Conservation (phyloP, 1,140 invertebrate genomes). For the Drosophila chauvacae region DNA sequence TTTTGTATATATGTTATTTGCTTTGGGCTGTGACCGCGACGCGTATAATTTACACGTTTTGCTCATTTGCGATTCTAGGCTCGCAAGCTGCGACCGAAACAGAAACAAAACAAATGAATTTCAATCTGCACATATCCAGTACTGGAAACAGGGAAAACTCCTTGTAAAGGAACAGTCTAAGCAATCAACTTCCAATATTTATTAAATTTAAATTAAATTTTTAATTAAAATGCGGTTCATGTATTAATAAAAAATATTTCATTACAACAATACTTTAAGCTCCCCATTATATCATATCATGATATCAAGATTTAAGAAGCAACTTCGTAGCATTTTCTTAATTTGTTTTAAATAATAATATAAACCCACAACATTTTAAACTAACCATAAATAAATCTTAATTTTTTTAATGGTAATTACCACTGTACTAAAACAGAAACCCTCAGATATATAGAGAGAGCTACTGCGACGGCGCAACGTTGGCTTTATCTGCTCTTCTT, state of each 20-base stretch:
- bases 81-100: constrained; percentile 70
- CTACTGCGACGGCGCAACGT: constrained; percentile 39
- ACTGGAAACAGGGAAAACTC: constrained; percentile 9
- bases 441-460: constrained; percentile 15
- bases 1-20: constrained; percentile 51
- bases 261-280: too few species aligned
- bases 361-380: too few species aligned
- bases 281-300: too few species aligned
- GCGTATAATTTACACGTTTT: constrained; percentile 83
- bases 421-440: constrained; percentile 8
- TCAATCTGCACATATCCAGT: constrained; percentile 38
- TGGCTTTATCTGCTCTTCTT: constrained; percentile 22
- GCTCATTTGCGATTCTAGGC: constrained; percentile 82
- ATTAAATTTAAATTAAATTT: neutral
- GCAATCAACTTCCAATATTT: neutral
- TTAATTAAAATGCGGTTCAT: too few species aligned
- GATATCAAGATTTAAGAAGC: too few species aligned
- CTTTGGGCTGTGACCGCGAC: constrained; percentile 79
- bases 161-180: neutral
- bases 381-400: too few species aligned
- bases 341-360: too few species aligned
- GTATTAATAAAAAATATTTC: too few species aligned
- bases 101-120: constrained; percentile 68
- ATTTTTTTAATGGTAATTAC: neutral
- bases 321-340: too few species aligned